Evolutionary conservation across 2,888 invertebrate genomes (phyloP), one percentile per base, ranked within the genome.

Genomic region (Acrocera orbiculus): DNA sequence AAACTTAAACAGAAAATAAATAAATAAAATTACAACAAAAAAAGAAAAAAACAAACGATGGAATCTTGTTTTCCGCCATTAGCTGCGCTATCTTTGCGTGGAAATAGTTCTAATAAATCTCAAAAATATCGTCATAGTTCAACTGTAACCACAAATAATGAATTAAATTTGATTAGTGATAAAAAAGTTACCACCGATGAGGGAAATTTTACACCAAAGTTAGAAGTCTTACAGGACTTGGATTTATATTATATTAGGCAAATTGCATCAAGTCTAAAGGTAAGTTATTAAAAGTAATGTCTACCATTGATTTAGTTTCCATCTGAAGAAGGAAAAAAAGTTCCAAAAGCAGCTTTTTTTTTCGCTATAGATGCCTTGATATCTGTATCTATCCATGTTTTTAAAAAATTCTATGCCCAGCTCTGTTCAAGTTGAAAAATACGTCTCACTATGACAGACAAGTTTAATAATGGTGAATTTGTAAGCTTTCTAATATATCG

Each of bases 221-320:
- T 63, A 26, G 63, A 64, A 46, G 58, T 64, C 32, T 49, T 65
- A 22, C 65, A 65, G 44, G 66, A 66, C 51, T 51, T 66, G 47
- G 66, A 66, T 47, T 54, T 66, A 32, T 66, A 64, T 52, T 66
- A 66, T 49, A 65, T 66, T 44, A 58, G 64, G 30, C 66, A 66
- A 50, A 64, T 66, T 37, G 65, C 66, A 30, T 64, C 64, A 47
- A 65, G 63, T 47, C 55, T 64, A 34, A 64, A 66, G 65, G 66
- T 66, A 56, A 43, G 36, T 31, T 22, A 22, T 5, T 10, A 10
- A 8, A 22, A 22, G 22, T 5, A 8, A 22, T n/a, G n/a, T n/a
- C n/a, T n/a, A n/a, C n/a, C n/a, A n/a, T n/a, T n/a, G n/a, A n/a
- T n/a, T n/a, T n/a, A n/a, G n/a, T n/a, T n/a, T n/a, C n/a, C n/a